Evolutionary conservation across 2,113 vertebrate genomes (phyloP).

Genomic region (Riparia riparia): DNA sequence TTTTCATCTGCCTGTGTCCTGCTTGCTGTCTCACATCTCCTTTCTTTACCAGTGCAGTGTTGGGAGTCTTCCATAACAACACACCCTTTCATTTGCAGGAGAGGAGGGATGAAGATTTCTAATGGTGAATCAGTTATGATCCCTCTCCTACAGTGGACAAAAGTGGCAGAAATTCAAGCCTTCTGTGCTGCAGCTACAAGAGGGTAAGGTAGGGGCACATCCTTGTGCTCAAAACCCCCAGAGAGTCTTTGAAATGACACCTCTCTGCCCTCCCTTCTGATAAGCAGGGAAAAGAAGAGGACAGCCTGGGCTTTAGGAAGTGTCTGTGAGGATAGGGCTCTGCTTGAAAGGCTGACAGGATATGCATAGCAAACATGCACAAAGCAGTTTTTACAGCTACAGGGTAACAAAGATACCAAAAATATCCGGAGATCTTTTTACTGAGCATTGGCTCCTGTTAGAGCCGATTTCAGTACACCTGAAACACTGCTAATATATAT

Average conservation of each 20-base stretch:
- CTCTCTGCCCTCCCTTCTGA: not conserved
- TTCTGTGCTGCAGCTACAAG: not conserved
- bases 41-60: not conserved
- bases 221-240: not conserved
- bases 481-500: not conserved
- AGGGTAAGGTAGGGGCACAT: not conserved
- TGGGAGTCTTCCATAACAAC: not conserved
- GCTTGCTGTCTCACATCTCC: not conserved
- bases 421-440: not conserved
- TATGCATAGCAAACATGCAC: not conserved
- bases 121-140: fast-evolving
- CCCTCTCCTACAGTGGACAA: not conserved
- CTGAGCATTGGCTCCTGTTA: not conserved
- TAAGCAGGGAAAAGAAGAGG: not conserved
- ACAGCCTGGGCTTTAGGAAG: not conserved
- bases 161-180: not conserved
- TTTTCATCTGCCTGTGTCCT: not conserved
- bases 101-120: not conserved
- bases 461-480: not conserved
- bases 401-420: not conserved
- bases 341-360: not conserved
- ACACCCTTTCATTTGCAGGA: not conserved
- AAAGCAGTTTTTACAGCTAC: not conserved
- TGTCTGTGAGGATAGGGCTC: not conserved
- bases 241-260: not conserved